phyloP scores from a whole-genome alignment of 2,888 invertebrate genomes.

The Anoncus sp. region DNA sequence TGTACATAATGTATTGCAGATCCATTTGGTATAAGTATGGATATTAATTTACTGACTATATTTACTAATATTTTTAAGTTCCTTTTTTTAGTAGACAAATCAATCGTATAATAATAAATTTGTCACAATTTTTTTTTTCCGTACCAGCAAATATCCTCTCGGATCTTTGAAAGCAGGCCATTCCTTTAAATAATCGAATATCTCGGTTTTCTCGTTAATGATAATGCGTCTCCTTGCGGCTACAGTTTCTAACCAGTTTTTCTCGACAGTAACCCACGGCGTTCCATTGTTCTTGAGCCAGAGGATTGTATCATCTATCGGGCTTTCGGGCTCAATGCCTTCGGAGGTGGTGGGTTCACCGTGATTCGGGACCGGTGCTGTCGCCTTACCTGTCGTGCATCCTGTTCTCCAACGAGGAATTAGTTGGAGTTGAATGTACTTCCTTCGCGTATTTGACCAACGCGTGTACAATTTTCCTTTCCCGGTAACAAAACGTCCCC shows the following conservation, averaged over 20 bases:
- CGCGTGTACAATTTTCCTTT: conserved; percentile 40
- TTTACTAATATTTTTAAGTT: conserved; percentile 5
- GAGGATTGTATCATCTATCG: conserved; percentile 24
- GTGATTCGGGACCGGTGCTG: conserved; percentile 20
- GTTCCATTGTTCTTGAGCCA: conserved; percentile 29
- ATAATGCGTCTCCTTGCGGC: conserved; percentile 35
- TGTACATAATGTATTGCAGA: conserved; percentile 1
- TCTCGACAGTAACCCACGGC: conserved; percentile 33
- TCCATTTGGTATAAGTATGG: conserved; percentile 11
- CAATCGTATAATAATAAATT: not conserved
- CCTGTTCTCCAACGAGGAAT: conserved; percentile 31
- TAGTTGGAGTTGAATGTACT: conserved; percentile 27
- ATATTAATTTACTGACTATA: conserved; percentile 13
- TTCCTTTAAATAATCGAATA: conserved; percentile 26
- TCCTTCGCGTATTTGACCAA: conserved; percentile 33
- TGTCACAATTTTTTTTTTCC: conserved; percentile 4
- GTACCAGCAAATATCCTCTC: conserved; percentile 38
- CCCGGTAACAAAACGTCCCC: conserved; percentile 24
- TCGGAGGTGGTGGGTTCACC: conserved; percentile 17
- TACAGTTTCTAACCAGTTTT: conserved; percentile 29
- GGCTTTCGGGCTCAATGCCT: not conserved
- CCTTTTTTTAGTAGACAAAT: not conserved
- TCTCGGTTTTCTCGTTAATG: conserved; percentile 23
- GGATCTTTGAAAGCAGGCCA: conserved; percentile 34
- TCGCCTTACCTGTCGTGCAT: conserved; percentile 5